These are phyloP conservation scores for Oostethus manadensis DNA, from an alignment of 2,113 vertebrate genomes.

Conservation along the genomic window DNA sequence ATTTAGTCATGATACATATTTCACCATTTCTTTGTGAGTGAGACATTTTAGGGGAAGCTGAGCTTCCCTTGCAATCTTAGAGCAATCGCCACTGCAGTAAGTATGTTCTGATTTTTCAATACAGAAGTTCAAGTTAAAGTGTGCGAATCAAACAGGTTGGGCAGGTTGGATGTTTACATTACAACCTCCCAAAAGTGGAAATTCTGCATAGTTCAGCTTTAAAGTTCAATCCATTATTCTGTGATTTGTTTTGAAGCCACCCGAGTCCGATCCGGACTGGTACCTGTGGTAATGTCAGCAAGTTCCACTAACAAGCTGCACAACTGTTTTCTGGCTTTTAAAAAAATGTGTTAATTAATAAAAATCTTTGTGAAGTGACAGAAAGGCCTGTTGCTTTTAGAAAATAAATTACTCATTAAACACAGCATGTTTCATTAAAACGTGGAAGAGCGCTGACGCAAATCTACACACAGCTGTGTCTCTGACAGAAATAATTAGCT, in stretches of 20 bases:
- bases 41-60: no score
- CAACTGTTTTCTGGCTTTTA: neutral
- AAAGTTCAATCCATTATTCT: constrained; percentile 18
- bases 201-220: constrained; percentile 25
- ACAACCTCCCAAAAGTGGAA: constrained; percentile 3
- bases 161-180: neutral
- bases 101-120: no score
- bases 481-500: constrained; percentile 10
- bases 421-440: constrained; percentile 25
- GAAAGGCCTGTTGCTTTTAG: constrained; percentile 14
- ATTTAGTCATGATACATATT: no score
- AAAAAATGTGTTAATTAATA: constrained; percentile 4
- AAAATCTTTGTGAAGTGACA: constrained; percentile 5
- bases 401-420: constrained; percentile 31
- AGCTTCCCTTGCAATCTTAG: no score
- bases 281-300: constrained; percentile 16
- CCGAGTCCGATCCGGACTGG: constrained; percentile 14
- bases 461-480: neutral
- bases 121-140: no score
- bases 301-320: constrained; percentile 3
- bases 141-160: constrained; percentile 11
- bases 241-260: constrained; percentile 11
- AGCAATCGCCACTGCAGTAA: no score
- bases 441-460: neutral
- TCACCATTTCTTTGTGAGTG: no score